Evolutionary conservation across 1,140 invertebrate species (phyloP).

Genomic region (Brachionus manjavacas): DNA sequence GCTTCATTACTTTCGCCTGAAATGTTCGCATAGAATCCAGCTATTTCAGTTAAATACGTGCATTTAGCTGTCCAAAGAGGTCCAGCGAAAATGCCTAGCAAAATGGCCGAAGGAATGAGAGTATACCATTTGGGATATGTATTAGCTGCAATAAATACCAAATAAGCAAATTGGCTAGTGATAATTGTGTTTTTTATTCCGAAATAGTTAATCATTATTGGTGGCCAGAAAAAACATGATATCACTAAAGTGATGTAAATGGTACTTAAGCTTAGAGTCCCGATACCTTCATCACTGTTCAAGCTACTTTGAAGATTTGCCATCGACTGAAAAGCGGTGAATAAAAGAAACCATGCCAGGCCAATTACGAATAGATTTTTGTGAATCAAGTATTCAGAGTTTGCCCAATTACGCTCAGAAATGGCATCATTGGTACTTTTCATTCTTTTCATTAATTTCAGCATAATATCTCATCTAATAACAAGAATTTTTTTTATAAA

Average conservation of each 20-base stretch:
- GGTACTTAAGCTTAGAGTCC: slow-evolving; percentile 64
- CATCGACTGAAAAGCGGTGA: slow-evolving; percentile 13
- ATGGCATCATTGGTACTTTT: neutral
- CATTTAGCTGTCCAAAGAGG: slow-evolving; percentile 95
- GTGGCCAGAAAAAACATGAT: slow-evolving; percentile 86
- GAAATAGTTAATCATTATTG: slow-evolving; percentile 70
- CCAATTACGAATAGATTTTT: slow-evolving; percentile 16
- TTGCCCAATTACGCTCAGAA: neutral
- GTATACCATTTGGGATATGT: slow-evolving; percentile 72
- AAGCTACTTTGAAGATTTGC: slow-evolving; percentile 32
- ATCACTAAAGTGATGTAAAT: slow-evolving; percentile 83
- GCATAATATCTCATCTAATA: neutral
- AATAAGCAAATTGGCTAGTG: slow-evolving; percentile 81
- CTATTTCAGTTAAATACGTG: slow-evolving; percentile 86
- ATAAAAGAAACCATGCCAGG: slow-evolving; percentile 11
- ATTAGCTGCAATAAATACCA: slow-evolving; percentile 84
- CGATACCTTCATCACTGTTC: slow-evolving; percentile 23
- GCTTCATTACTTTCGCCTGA: slow-evolving; percentile 69
- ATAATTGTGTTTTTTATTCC: slow-evolving; percentile 92
- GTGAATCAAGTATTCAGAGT: neutral
- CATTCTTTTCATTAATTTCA: neutral
- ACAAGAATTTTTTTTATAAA: neutral
- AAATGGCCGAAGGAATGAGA: slow-evolving; percentile 65
- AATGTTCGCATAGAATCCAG: slow-evolving; percentile 65
- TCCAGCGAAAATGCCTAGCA: slow-evolving; percentile 79